Evolutionary conservation across 1,140 invertebrate genomes (phyloP).

Genomic region (Triops longicaudatus): DNA sequence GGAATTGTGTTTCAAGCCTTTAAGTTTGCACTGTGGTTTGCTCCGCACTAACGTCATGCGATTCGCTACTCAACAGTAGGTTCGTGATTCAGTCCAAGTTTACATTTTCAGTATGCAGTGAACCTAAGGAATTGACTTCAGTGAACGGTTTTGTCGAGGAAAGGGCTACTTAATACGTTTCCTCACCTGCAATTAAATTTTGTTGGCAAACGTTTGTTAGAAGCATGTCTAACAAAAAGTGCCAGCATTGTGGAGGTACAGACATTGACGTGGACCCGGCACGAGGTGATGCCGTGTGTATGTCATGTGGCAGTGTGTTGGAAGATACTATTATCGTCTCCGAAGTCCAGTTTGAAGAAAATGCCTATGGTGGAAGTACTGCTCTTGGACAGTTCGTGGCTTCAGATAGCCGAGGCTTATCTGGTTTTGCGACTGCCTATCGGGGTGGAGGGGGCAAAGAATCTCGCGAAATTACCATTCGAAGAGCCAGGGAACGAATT

Average conservation of each 20-base stretch:
- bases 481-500: slow-evolving; percentile 76
- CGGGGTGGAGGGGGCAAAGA: slow-evolving; percentile 52
- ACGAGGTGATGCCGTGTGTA: slow-evolving; percentile 91
- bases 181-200: too few species aligned
- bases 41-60: too few species aligned
- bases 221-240: slow-evolving; percentile 41
- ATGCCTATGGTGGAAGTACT: slow-evolving; percentile 72
- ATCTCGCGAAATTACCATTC: slow-evolving; percentile 79
- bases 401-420: slow-evolving; percentile 63
- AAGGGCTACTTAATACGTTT: too few species aligned
- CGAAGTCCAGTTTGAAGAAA: slow-evolving; percentile 92
- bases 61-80: too few species aligned
- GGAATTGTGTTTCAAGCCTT: too few species aligned
- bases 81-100: too few species aligned
- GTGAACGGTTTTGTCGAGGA: too few species aligned
- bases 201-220: not conserved
- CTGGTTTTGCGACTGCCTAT: slow-evolving; percentile 24
- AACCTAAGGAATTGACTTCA: too few species aligned
- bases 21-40: too few species aligned
- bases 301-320: slow-evolving; percentile 86
- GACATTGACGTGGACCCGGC: slow-evolving; percentile 87
- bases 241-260: slow-evolving; percentile 86
- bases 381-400: slow-evolving; percentile 89
- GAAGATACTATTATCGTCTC: slow-evolving; percentile 95
- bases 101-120: too few species aligned